phyloP scores from a whole-genome alignment of 2,797 vertebrate genomes.

The Syngnathus acus region DNA sequence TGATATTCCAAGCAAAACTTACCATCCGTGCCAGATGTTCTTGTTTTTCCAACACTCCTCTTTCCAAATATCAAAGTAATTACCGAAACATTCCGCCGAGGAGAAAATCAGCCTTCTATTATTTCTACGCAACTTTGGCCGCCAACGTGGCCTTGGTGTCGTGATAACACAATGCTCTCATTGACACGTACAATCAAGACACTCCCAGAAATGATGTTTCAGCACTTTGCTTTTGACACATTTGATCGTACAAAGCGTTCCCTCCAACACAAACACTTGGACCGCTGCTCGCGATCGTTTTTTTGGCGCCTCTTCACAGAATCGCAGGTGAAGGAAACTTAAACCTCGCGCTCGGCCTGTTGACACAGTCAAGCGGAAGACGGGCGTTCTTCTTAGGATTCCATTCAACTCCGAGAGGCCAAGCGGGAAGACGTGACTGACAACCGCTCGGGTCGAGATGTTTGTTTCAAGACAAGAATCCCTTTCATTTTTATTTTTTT shows the following conservation, averaged over 20 bases:
- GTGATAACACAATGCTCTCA: slow-evolving; percentile 53
- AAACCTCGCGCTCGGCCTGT: slow-evolving; percentile 36
- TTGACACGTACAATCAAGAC: slow-evolving; percentile 34
- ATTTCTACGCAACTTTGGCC: slow-evolving; percentile 49
- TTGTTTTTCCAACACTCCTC: slow-evolving; percentile 1
- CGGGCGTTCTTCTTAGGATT: slow-evolving; percentile 35
- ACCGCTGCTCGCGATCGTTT: slow-evolving; percentile 27
- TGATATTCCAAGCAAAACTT: slow-evolving; percentile 35
- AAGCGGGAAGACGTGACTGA: slow-evolving; percentile 20
- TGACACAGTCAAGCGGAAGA: slow-evolving; percentile 41
- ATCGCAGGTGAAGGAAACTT: slow-evolving; percentile 47
- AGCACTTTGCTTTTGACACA: slow-evolving; percentile 28
- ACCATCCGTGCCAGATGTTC: slow-evolving; percentile 47
- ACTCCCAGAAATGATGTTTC: slow-evolving; percentile 25
- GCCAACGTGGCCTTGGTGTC: slow-evolving; percentile 55
- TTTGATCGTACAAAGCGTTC: slow-evolving; percentile 22
- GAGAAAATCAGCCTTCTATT: slow-evolving; percentile 51
- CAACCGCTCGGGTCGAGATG: slow-evolving; percentile 9
- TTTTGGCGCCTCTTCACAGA: slow-evolving; percentile 48
- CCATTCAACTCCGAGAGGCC: slow-evolving; percentile 25
- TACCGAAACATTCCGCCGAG: slow-evolving; percentile 42
- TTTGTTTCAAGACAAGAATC: slow-evolving; percentile 16
- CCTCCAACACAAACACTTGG: slow-evolving; percentile 10
- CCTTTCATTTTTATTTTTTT: slow-evolving; percentile 26
- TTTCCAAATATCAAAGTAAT: slow-evolving; percentile 52